Evolutionary conservation across 1,140 invertebrate species (phyloP), one percentile per base, ranked within the genome.

Genomic region (Meloidogyne floridensis): DNA sequence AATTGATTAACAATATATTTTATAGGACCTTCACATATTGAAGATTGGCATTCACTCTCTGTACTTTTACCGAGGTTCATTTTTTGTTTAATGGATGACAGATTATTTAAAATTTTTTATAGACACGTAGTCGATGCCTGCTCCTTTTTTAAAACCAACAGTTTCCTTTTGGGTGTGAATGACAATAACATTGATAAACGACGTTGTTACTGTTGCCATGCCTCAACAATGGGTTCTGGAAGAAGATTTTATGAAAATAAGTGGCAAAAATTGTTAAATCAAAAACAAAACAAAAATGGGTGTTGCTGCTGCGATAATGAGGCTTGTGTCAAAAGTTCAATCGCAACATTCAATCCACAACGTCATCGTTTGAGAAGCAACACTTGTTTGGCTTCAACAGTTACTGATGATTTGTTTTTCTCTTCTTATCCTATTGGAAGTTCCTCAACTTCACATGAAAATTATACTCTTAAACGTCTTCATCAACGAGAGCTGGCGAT

Each of bases 101-200:
- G 32, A 32, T 32, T 32, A 47, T 47, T 47, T 8, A 47, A 47
- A 43, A 18, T 8, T 56, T 87, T 87, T 77, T 78, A 32, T 32
- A 88, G 87, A 81, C 81, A 89, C 79, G 88, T 89, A 18, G 88
- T 89, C 13, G 88, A 89, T 56, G 89, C 88, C 9, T 89, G 88
- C 75, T 87, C 87, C 32, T 89, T 89, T 81, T 89, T 89, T 86
- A 90, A 90, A 77, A 82, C 74, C 13, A 89, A 89, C 76, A 81
- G 81, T 10, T 80, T 81, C 18, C 80, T 89, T 32, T 77, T 89
- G 71, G 82, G 84, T 71, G 82, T 83, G 4, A 80, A 74, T 51
- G 32, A 56, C 18, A 83, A 86, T 83, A 85, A 85, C 70, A 85
- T 85, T 77, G 84, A 88, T 54, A 43, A 80, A 13, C 75, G 32